phyloP scores from a whole-genome alignment of 1,140 invertebrate species.

The Elymnias hypermnestra region DNA sequence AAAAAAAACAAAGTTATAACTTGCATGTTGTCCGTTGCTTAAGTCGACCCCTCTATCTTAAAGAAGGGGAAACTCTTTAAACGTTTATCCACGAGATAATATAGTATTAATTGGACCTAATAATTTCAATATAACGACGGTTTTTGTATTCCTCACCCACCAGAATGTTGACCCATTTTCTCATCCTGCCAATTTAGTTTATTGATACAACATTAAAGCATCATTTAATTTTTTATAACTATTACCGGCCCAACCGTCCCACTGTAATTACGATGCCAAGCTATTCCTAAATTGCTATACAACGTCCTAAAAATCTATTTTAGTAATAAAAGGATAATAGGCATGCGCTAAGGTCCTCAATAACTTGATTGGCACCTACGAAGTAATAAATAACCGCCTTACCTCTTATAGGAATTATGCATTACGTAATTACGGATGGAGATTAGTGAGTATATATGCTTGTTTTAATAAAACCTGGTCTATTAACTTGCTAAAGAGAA shows the following conservation, averaged over 20 bases:
- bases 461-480: constrained; percentile 10
- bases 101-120: constrained; percentile 13
- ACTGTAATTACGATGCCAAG: constrained; percentile 57
- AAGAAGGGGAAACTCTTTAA: too few relatives aligned
- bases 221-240: constrained; percentile 68
- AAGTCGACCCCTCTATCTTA: too few relatives aligned
- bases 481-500: too few relatives aligned
- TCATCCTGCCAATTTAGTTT: constrained; percentile 69
- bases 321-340: constrained; percentile 43
- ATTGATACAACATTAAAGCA: constrained; percentile 65
- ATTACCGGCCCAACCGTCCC: constrained; percentile 40
- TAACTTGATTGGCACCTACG: constrained; percentile 45
- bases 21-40: too few relatives aligned
- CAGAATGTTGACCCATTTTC: constrained; percentile 50
- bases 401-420: constrained; percentile 23
- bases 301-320: constrained; percentile 49
- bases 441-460: constrained; percentile 15
- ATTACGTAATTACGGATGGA: constrained; percentile 26
- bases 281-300: constrained; percentile 63
- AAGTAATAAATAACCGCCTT: constrained; percentile 31
- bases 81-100: neutral
- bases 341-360: constrained; percentile 27
- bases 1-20: too few relatives aligned
- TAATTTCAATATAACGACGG: constrained; percentile 21
- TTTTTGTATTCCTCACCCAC: constrained; percentile 24